Evolutionary conservation across 2,888 invertebrate species (phyloP), one percentile per base, ranked within the genome.

Genomic region (Argyra leucocephala): DNA sequence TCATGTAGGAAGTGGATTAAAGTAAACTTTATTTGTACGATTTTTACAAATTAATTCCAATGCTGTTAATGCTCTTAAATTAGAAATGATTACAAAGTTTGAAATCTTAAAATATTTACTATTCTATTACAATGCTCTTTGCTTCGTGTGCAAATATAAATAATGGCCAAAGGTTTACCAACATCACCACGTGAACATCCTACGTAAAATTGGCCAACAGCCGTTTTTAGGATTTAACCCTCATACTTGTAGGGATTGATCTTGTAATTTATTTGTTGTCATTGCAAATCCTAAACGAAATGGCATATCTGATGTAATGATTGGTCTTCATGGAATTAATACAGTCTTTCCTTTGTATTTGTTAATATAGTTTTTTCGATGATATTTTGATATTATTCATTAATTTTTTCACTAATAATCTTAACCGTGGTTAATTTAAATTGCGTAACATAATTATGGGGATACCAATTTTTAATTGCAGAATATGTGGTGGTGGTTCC

Each of bases 231-330:
- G 63, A 73, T 72, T 66, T 57, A 75, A 36, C 48, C 72, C 74
- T 67, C 70, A 69, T 26, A 73, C 69, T 57, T 63, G 62, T 61
- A 73, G 64, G 21, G 73, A 70, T 69, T 75, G 74, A 9, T 73
- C 73, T 71, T 76, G 74, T 59, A 74, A 67, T 69, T 75, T 75
- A 68, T 75, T 74, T 26, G 74, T 75, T 2, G 73, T 72, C 63
- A 74, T 73, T 15, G 73, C 72, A 68, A 74, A 74, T 57, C 72
- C 73, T 7, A 74, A 63, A 62, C 73, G 69, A 60, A 76, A 71
- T 66, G 74, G 73, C 64, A 72, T 63, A 68, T 75, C 73, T 3
- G 69, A 73, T 63, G 73, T 72, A 65, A 76, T n/a, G n/a, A n/a
- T n/a, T n/a, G n/a, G n/a, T n/a, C n/a, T n/a, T 24, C 73, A 70